phyloP scores from a whole-genome alignment of 1,140 invertebrate genomes.

The Drosophila mojavensis region DNA sequence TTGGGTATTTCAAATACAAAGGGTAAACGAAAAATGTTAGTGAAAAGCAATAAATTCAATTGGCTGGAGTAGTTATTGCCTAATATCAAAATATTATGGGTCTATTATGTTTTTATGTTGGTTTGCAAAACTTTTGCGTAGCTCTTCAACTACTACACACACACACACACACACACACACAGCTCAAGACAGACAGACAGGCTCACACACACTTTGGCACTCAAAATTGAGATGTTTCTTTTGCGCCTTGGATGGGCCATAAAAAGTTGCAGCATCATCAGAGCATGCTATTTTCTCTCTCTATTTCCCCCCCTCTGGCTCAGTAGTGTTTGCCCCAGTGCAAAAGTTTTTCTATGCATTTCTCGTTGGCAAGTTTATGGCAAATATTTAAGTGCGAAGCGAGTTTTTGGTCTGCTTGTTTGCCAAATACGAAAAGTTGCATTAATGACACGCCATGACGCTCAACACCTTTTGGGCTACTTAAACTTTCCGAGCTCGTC shows the following conservation, averaged over 20 bases:
- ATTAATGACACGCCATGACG: conserved; percentile 43
- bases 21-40: neutral
- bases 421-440: conserved; percentile 46
- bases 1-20: neutral
- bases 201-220: conserved; percentile 1
- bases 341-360: conserved; percentile 64
- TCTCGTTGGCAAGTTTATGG: conserved; percentile 45
- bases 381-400: conserved; percentile 71
- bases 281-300: conserved; percentile 27
- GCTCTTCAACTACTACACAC: conserved; percentile 13
- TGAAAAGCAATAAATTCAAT: conserved; percentile 7
- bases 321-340: conserved; percentile 36
- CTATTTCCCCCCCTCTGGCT: neutral
- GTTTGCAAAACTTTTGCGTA: conserved; percentile 24
- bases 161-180: conserved; percentile 3
- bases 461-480: conserved; percentile 44
- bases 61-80: conserved; percentile 26
- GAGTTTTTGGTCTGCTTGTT: conserved; percentile 35
- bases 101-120: conserved; percentile 34
- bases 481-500: conserved; percentile 28
- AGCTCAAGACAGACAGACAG: neutral
- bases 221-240: conserved; percentile 68
- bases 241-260: conserved; percentile 47
- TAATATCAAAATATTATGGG: conserved; percentile 29
- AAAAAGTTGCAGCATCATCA: conserved; percentile 78